Evolutionary conservation across 2,888 invertebrate genomes (phyloP), one percentile per base, ranked within the genome.

Genomic region (Carpatolechia fugitivella): DNA sequence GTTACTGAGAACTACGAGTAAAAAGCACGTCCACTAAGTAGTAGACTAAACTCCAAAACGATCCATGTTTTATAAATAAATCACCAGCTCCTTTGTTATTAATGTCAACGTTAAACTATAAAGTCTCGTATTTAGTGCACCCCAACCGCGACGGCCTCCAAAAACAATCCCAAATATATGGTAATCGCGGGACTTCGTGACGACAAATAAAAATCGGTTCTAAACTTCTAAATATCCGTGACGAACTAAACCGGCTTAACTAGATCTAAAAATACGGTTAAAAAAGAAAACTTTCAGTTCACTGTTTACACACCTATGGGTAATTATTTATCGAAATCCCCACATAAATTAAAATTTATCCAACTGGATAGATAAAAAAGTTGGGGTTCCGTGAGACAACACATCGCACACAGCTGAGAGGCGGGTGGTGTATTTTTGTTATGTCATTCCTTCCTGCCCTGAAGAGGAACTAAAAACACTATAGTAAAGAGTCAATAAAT

Each of bases 81-180:
- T 90, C 88, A 86, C 67, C 54, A 58, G 73, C 72, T 78, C 80
- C 87, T 86, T 87, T 82, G 85, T 88, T 82, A 86, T 90, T 84
- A 87, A 88, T 81, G 89, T 88, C 86, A 84, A 74, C 72, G 80
- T 80, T 65, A 78, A 80, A 80, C 71, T 78, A 79, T 85, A 82
- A 86, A 88, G 78, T 81, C 81, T 83, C 78, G 83, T 88, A 90
- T 88, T 89, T 85, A 86, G 88, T 88, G 76, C 80, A 80, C 75
- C 71, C 65, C 64, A 29, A 31, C n/a, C 70, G 67, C 74, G 78
- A 73, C 70, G 70, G 66, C 67, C 73, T 76, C 75, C 81, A 78
- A 80, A 82, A 74, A 78, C 57, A 60, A 62, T 66, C 72, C 68
- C 16, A 18, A 52, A 41, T 3, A 13, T 52, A 52, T 52, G 52